Percentiles rank a stretch among this genome's conserved stretches.
Evolutionary conservation across 2,888 invertebrate species (phyloP).

Genomic region (Drosophila testacea): DNA sequence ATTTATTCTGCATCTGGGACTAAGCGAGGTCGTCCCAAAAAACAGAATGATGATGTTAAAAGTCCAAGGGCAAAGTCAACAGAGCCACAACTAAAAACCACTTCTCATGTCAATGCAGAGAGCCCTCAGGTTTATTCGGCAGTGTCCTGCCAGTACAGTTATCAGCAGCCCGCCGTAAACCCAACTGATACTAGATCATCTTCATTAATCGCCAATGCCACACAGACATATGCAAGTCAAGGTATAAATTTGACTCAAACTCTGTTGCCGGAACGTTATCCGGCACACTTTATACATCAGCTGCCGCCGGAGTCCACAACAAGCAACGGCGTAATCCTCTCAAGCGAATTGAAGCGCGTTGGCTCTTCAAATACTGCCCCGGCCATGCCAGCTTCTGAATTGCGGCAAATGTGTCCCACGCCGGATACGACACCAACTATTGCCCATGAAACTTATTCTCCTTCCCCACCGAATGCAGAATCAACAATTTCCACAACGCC

Average conservation of each 20-base stretch:
- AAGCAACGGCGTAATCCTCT: background rate
- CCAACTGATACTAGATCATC: background rate
- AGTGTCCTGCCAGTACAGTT: background rate
- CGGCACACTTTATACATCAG: slow-evolving; percentile 75
- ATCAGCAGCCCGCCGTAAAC: background rate
- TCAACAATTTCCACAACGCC: slow-evolving; percentile 51
- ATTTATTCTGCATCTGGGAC: background rate
- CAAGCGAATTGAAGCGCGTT: slow-evolving; percentile 6
- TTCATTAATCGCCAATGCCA: background rate
- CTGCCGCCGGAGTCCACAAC: slow-evolving; percentile 43
- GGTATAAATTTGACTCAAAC: slow-evolving; percentile 34
- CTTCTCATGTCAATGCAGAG: background rate
- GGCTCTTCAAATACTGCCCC: background rate
- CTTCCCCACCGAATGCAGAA: slow-evolving; percentile 9
- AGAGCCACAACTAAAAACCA: background rate
- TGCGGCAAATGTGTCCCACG: slow-evolving; percentile 28
- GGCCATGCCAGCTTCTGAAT: background rate
- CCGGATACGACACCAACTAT: slow-evolving; percentile 10
- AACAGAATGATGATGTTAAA: background rate
- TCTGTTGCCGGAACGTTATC: slow-evolving; percentile 68
- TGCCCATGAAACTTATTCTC: background rate
- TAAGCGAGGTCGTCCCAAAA: background rate
- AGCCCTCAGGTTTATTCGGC: background rate
- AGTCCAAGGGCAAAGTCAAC: background rate
- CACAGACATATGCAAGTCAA: slow-evolving; percentile 27